Base-by-base conservation (phyloP, 2,113 vertebrate species). In the Halichoeres trimaculatus region DNA sequence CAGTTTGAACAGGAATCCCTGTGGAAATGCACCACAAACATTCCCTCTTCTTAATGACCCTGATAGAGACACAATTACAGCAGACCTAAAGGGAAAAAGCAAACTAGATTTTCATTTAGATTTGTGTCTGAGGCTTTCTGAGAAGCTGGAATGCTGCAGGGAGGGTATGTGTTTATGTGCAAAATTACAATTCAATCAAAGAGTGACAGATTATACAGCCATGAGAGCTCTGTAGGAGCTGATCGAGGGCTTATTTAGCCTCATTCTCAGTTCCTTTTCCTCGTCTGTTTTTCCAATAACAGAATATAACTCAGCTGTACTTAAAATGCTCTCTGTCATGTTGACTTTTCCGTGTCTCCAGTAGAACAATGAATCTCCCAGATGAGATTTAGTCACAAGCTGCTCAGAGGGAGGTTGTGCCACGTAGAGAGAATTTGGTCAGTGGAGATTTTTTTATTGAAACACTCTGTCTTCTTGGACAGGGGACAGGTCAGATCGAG, bases 101-200 rank as follows among this genome's bases (percentile, higher is more conserved):
- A 68, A 72, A 76, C 60, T 24, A 87, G 80, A 90, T 86, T 85
- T 80, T 69, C 80, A 88, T 88, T 89, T 83, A 87, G 90, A 90
- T 91, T 66, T 66, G 43, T 65, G 62, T 76, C 57, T 50, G 62
- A 41, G 56, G 65, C 58, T 77, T 69, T 76, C 58, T 6, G 61
- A 63, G 30, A 41, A 48, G 52, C 67, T 74, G 26, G 24, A 56
- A 71, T 36, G 61, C 81, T 82, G 40, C 2, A 20, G 80, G 74
- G 74, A 70, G 64, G 22, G 4, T 16, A 38, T 68, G 47, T 75
- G 67, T 67, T 70, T 84, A 51, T 74, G 70, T 69, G 68, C 81
- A 51, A 41, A 58, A 60, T 55, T 51, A 65, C 38, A 60, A 3
- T 50, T 56, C 50, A 67, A 61, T 70, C 73, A 79, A 24, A 57